Evolutionary conservation across 2,113 vertebrate genomes (phyloP).

Genomic region (Macrotus californicus): DNA sequence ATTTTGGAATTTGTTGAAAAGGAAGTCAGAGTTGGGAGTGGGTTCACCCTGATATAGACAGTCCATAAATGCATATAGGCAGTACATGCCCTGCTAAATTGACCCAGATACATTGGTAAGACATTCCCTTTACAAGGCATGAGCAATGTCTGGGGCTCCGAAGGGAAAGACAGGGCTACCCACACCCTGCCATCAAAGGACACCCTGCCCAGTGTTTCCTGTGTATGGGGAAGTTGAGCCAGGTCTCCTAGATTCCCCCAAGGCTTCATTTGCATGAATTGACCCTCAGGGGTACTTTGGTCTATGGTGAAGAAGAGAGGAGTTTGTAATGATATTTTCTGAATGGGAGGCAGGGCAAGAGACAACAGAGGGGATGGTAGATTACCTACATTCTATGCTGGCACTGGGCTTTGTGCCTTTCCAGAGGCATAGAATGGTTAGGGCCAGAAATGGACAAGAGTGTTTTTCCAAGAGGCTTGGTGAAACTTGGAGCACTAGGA

Average conservation of each 20-base stretch:
- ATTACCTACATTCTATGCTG: no score
- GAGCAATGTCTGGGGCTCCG: not conserved
- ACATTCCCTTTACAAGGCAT: not conserved
- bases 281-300: not conserved
- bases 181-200: not conserved
- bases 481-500: not conserved
- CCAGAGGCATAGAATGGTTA: not conserved
- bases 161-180: not conserved
- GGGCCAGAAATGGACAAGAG: not conserved
- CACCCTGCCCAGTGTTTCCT: not conserved
- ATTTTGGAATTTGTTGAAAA: not conserved
- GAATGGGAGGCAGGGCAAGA: not conserved
- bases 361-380: not conserved
- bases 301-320: not conserved
- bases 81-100: not conserved
- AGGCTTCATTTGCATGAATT: not conserved
- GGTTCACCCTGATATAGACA: no score
- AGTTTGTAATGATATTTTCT: not conserved
- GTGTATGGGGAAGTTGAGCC: no score
- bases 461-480: not conserved
- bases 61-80: not conserved
- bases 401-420: not conserved
- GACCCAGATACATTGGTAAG: not conserved
- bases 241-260: not conserved
- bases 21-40: not conserved